Evolutionary conservation across 2,797 vertebrate genomes (phyloP), one percentile per base, ranked within the genome.

Genomic region (Sitta carolinensis): DNA sequence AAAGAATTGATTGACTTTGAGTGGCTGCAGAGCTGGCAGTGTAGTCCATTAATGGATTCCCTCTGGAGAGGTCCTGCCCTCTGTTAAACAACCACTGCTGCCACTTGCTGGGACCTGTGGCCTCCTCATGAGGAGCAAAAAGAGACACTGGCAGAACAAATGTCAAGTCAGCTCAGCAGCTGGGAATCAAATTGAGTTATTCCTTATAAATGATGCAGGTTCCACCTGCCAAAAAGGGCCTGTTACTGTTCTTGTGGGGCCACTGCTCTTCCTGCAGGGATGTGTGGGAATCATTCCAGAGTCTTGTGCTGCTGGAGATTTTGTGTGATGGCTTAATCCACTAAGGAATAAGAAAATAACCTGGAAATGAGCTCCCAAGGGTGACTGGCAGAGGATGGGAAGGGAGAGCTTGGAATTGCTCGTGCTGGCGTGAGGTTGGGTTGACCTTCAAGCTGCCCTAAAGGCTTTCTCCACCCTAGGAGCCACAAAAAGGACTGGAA

Each of bases 1-100:
- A 20, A 78, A 58, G 67, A 52, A 92, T 87, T 73, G 92, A 92
- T 91, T 87, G 84, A 69, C 87, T 95, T 80, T 29, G 89, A 81
- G 87, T 43, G 72, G 66, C 79, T 93, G 87, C 23, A 36, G 66
- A 89, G 82, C 66, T 88, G 92, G 70, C 89, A 92, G 34, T 26
- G 62, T 3, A 78, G 66, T 69, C 73, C 88, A n/a, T 92, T 47
- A 81, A 92, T 73, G 48, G 62, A 66, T 73, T 62, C 68, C 45
- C n/a, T 91, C 54, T 58, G 40, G 4, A 86, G 50, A 94, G 91
- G 82, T 86, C 87, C 73, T 95, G 91, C 69, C 76, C 84, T 86
- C 43, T 32, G 62, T 62, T 68, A 59, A 84, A 78, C 34, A 72
- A 89, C 76, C 48, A 6, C 51, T 85, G 51, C 84, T 91, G 78